These are phyloP conservation scores for Mayetiola destructor DNA, from an alignment of 2,888 invertebrate species.

Conservation along the genomic window DNA sequence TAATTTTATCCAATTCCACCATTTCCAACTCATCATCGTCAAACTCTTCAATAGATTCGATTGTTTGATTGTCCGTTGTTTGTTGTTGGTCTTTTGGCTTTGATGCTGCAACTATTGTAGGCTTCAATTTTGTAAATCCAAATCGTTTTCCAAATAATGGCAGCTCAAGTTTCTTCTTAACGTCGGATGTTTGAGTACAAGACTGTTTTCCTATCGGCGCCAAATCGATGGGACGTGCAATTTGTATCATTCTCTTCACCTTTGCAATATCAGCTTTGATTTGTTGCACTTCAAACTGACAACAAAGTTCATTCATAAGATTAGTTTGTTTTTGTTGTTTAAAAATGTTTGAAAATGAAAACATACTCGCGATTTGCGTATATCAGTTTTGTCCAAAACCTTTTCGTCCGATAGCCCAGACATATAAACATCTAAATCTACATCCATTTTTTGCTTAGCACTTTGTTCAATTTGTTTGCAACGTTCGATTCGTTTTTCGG, in stretches of 20 bases:
- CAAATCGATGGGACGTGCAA: conserved; percentile 53
- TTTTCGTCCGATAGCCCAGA: conserved; percentile 44
- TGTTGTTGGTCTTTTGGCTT: conserved; percentile 40
- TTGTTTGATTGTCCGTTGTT: conserved; percentile 32
- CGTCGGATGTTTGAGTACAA: conserved; percentile 16
- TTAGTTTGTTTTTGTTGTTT: conserved; percentile 23
- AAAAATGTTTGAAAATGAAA: background rate
- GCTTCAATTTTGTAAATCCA: background rate
- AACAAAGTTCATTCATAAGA: conserved; percentile 17
- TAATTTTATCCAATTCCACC: conserved; percentile 35
- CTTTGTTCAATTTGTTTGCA: conserved; percentile 35
- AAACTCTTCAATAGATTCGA: conserved; percentile 41
- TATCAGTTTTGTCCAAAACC: conserved; percentile 48
- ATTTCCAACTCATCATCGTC: conserved; percentile 26
- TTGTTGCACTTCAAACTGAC: conserved; percentile 48
- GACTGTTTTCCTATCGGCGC: conserved; percentile 34
- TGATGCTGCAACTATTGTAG: conserved; percentile 36
- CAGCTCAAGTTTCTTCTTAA: conserved; percentile 23
- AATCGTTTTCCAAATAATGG: conserved; percentile 37
- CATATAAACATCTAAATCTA: conserved; percentile 71
- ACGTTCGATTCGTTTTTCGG: conserved; percentile 40
- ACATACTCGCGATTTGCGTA: conserved; percentile 40
- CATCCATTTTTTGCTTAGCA: conserved; percentile 24
- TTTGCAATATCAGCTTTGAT: conserved; percentile 53
- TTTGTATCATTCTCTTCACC: conserved; percentile 54